These are phyloP conservation scores for Heliocidaris tuberculata DNA, from an alignment of 35 echinoderm and acorn worm species.

Conservation along the genomic window DNA sequence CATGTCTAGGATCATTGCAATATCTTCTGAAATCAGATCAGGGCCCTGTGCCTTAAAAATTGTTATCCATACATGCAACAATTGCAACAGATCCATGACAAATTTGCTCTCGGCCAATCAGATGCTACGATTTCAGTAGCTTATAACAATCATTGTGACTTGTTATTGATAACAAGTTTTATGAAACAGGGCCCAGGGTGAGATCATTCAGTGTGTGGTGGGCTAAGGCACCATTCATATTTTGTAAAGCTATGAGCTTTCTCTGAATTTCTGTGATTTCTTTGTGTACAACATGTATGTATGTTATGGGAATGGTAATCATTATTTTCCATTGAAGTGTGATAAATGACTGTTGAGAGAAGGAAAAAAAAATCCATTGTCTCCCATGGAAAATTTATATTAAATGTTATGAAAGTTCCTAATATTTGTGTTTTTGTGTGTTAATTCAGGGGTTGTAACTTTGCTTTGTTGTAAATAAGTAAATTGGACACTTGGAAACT, in stretches of 20 bases:
- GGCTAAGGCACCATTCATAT: neutral
- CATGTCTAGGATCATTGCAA: too few species aligned
- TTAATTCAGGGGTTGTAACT: neutral
- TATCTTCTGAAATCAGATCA: too few species aligned
- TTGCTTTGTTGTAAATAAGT: neutral
- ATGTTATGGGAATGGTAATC: neutral
- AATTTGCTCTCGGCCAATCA: too few species aligned
- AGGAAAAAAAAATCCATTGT: neutral
- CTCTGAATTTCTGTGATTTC: neutral
- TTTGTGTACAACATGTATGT: neutral
- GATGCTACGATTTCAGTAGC: too few species aligned
- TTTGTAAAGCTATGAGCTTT: neutral
- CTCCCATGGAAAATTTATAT: constrained; percentile 12
- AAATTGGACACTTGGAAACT: neutral
- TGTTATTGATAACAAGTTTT: too few species aligned
- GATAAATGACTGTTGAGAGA: neutral
- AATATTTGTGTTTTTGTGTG: neutral
- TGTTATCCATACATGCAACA: too few species aligned
- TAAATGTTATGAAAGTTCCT: neutral
- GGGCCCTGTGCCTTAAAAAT: too few species aligned
- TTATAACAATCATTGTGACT: too few species aligned
- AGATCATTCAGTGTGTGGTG: too few species aligned
- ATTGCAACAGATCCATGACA: too few species aligned
- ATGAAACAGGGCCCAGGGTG: too few species aligned
- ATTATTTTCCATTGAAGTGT: neutral